A percentile compares a stretch with the other conserved stretches of the same genome.
Conservation (phyloP, 2,113 vertebrate genomes). For the Pandion haliaetus region DNA sequence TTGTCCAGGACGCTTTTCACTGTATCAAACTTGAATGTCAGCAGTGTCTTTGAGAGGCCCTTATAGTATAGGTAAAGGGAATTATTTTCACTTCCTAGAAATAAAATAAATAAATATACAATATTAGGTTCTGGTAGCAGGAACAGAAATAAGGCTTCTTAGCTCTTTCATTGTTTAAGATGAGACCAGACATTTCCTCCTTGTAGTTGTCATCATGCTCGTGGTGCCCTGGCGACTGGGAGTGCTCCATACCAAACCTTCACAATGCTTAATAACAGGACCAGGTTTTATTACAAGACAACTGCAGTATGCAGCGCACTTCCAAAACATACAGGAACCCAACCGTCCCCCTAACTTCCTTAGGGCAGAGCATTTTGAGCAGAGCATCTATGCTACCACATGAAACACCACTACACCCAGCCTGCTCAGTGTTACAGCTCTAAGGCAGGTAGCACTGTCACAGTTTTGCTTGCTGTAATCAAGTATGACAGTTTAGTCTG, state of each 20-base stretch:
- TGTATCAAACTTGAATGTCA: conserved; percentile 98
- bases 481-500: neutral
- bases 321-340: neutral
- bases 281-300: neutral
- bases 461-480: neutral
- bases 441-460: neutral
- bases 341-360: neutral
- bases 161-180: neutral
- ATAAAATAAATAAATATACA: neutral
- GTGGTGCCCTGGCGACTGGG: neutral
- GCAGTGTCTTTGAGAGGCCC: conserved; percentile 96
- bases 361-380: neutral
- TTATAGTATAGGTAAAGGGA: conserved; percentile 98
- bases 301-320: neutral
- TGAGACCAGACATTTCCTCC: neutral
- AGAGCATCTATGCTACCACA: neutral
- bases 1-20: conserved; percentile 99
- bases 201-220: rapidly evolving
- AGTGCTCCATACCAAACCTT: neutral
- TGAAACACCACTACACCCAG: neutral
- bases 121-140: neutral
- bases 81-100: conserved; percentile 96
- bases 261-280: neutral
- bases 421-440: neutral
- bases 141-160: neutral